Percentiles rank a stretch among this genome's conserved stretches.
phyloP scores from a whole-genome alignment of 2,113 vertebrate species.

The Nycticorax nycticorax region DNA sequence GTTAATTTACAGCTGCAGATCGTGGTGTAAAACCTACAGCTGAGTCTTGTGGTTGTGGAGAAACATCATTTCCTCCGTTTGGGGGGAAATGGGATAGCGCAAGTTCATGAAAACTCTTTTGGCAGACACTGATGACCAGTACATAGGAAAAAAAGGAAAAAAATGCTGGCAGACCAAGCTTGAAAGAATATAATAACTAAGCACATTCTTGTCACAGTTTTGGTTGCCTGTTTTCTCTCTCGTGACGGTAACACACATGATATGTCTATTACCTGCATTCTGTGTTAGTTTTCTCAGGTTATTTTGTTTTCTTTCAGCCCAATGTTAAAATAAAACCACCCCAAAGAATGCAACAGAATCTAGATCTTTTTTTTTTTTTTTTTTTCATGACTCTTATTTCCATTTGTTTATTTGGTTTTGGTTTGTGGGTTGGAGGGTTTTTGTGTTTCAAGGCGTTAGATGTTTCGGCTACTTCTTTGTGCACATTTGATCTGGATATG shows the following conservation, averaged over 20 bases:
- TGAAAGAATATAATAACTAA: constrained; percentile 16
- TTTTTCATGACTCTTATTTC: background rate
- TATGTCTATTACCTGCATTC: background rate
- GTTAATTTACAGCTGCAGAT: constrained; percentile 11
- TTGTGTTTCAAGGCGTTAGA: background rate
- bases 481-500: background rate
- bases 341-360: background rate
- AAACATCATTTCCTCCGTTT: constrained; percentile 31
- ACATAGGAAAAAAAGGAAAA: background rate
- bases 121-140: background rate
- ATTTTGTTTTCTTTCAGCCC: background rate
- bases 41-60: background rate
- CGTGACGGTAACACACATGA: background rate
- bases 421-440: background rate
- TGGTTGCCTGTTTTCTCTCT: background rate
- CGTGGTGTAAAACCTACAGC: background rate
- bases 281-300: background rate
- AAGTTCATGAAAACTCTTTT: constrained; percentile 18
- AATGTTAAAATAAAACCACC: background rate
- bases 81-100: background rate
- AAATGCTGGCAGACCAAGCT: constrained; percentile 7
- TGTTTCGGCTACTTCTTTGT: background rate
- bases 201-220: constrained; percentile 40
- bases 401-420: background rate
- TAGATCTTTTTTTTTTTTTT: background rate